These are phyloP conservation scores for Zalophus californianus DNA, from an alignment of 2,797 vertebrate species.

Conservation along the genomic window DNA sequence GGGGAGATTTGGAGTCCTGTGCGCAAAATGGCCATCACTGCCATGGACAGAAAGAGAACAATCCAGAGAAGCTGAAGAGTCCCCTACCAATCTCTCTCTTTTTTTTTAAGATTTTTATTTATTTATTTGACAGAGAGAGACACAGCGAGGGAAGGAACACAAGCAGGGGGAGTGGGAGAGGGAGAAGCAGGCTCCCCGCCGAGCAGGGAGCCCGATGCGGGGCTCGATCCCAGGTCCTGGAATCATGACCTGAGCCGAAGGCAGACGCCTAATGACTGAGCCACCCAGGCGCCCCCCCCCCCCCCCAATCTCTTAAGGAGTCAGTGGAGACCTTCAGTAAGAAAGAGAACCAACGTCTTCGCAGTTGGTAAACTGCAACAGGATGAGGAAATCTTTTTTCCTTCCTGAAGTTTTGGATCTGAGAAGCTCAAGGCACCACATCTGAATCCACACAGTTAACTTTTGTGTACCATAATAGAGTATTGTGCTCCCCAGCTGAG, in stretches of 20 bases:
- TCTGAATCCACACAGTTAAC: conserved; percentile 62
- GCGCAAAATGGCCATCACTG: not conserved
- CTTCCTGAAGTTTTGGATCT: conserved; percentile 87
- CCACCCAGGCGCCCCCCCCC: too few relatives aligned
- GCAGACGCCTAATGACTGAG: too few relatives aligned
- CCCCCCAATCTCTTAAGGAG: not conserved
- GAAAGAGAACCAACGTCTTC: conserved; percentile 80
- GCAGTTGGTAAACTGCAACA: conserved; percentile 80
- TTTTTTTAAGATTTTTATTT: too few relatives aligned
- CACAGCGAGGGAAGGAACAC: too few relatives aligned
- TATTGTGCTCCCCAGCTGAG: conserved; percentile 63
- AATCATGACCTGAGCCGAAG: too few relatives aligned
- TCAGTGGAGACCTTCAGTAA: conserved; percentile 60
- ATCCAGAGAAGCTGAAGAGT: not conserved
- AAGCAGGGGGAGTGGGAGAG: too few relatives aligned
- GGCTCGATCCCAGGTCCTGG: too few relatives aligned
- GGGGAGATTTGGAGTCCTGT: not conserved
- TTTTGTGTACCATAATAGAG: conserved; percentile 69
- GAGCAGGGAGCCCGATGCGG: too few relatives aligned
- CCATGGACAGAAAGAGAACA: not conserved
- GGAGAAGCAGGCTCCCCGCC: too few relatives aligned
- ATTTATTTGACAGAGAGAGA: too few relatives aligned
- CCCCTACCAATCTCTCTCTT: not conserved
- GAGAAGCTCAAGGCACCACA: conserved; percentile 79
- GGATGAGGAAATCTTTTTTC: conserved; percentile 87